Evolutionary conservation across 2,113 vertebrate species (phyloP).

Genomic region (Beaufortia kweichowensis): DNA sequence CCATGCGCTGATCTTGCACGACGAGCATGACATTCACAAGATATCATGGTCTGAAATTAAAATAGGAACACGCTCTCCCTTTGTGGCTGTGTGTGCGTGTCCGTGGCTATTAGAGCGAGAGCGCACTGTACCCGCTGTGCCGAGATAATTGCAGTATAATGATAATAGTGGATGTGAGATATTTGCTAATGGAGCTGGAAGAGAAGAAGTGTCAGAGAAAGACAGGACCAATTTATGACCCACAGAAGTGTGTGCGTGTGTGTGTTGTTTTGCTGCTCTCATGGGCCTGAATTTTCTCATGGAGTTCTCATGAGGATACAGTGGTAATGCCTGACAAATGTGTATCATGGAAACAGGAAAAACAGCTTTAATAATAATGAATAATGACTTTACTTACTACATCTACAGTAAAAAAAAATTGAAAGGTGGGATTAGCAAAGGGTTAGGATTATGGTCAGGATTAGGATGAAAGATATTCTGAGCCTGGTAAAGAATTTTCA

Average conservation of each 20-base stretch:
- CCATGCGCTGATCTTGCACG: background rate
- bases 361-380: background rate
- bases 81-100: constrained; percentile 3
- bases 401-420: background rate
- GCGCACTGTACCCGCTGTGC: background rate
- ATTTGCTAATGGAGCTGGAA: constrained; percentile 9
- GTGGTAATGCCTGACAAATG: background rate
- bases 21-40: background rate
- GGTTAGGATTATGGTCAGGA: background rate
- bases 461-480: background rate
- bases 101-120: constrained; percentile 12
- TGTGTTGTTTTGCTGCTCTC: background rate
- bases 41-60: constrained; percentile 27
- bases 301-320: background rate
- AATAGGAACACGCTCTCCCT: constrained; percentile 24
- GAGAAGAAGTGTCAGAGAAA: background rate
- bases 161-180: constrained; percentile 23
- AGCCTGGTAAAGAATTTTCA: background rate
- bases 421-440: too few species aligned
- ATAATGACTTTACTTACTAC: background rate
- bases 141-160: constrained; percentile 37
- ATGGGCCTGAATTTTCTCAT: background rate
- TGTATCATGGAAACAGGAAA: background rate
- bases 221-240: background rate
- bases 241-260: background rate